Base-by-base conservation (phyloP, 1,140 invertebrate genomes). In the Cotesia chilonis region DNA sequence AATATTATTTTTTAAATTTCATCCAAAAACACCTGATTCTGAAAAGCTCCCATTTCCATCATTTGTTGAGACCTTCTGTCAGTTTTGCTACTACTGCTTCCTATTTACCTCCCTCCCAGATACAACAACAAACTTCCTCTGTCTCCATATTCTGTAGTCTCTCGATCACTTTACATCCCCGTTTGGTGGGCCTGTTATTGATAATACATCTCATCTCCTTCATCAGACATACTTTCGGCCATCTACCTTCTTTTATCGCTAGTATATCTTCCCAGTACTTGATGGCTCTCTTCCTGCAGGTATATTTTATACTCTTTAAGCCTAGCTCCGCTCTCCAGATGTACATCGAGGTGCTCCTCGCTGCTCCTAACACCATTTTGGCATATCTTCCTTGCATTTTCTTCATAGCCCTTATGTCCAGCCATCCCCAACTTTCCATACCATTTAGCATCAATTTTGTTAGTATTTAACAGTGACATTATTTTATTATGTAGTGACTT, bases 171-270 rank as follows among this genome's bases (percentile, higher is more conserved):
- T 28, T 35, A 3, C 10, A 5, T 6, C 14, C 37, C 68, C 59
- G 63, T n/a, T 35, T 63, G 2, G 41, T 35, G 0, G 3, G 37
- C 2, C 61, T 61, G 10, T 14, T 36, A 20, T 70, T 70, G 1
- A 38, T 12, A 4, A 47, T 47, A 4, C 37, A 14, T 17, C 37
- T 41, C 9, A 51, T 37, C 28, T 70, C 68, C 17, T 61, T 37
- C n/a, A 10, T 7, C 5, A 70, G 5, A 12, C 37, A 20, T 2
- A 52, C 52, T 36, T 70, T 63, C 7, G 68, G 68, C 68, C 57
- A 69, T 41, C 7, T 69, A 5, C 20, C 55, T 4, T 35, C 37
- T 4, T 28, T 59, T 10, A 60, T 69, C 4, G 36, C 59, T 14
- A 60, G 3, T 14, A 61, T 69, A 2, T 20, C 35, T 9, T 37